Base-by-base conservation (phyloP, 2,113 vertebrate species). In the Oceanodroma tethys region DNA sequence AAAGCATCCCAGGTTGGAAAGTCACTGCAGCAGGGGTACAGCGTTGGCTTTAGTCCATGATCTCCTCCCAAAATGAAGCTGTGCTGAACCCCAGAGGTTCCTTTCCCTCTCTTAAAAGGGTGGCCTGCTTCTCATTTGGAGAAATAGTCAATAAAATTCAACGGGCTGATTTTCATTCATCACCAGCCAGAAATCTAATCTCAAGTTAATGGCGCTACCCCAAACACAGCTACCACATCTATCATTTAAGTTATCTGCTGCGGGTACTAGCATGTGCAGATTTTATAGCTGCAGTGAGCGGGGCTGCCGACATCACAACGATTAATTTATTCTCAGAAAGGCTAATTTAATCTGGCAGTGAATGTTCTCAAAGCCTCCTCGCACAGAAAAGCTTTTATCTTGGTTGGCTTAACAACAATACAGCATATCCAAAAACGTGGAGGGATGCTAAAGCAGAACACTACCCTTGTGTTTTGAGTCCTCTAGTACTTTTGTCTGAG, bases 401-500 rank as follows among this genome's bases (percentile, higher is more conserved):
- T 85, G 93, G 94, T 94, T 95, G 91, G 95, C 95, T 95, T 95
- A 95, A 97, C 97, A 95, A 95, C 96, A 96, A 92, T 70, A 78
- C 66, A 96, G 88, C 73, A 52, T 65, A 95, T 50, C 88, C 93
- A 95, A 95, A 95, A 95, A 48, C 40, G 32, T 86, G 82, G 94
- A 94, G 88, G 93, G 95, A 59, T 79, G 76, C 86, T 94, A 45
- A 79, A 58, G 85, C 66, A 87, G 72, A 95, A 92, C 88, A 79
- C 86, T 87, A 38, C 45, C 86, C 92, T 72, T 92, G 88, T 96
- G 91, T 89, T 95, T 75, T 7, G 36, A 95, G 81, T 45, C 53
- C 76, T 67, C 65, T 32, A 11, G 47, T 68, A 72, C 65, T 82
- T 73, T 59, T 78, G 63, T 40, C 71, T 38, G 48, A 91, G 67